These are phyloP conservation scores for Apteryx mantelli DNA, from an alignment of 2,113 vertebrate genomes.

Conservation along the genomic window DNA sequence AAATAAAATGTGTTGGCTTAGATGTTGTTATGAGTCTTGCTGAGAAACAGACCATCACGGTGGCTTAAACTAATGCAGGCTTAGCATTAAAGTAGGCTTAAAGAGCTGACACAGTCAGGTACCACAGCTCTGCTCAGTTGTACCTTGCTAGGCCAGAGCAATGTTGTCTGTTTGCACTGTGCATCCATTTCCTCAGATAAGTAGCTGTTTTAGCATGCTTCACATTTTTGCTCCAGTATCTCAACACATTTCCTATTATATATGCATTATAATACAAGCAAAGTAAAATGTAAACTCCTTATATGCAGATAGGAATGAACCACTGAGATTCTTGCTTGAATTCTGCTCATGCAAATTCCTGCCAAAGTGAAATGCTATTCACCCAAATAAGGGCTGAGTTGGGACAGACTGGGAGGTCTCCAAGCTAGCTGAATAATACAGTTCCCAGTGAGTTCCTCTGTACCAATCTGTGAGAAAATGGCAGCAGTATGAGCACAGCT, in stretches of 20 bases:
- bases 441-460: not conserved
- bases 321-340: not conserved
- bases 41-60: not conserved
- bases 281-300: not conserved
- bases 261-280: not conserved
- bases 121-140: not conserved
- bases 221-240: not conserved
- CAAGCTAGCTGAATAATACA: not conserved
- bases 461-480: conserved; percentile 2
- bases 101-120: not conserved
- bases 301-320: not conserved
- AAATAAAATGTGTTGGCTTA: not conserved
- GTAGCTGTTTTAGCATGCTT: not conserved
- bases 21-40: not conserved
- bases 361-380: not conserved
- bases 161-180: not conserved
- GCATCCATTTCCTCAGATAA: not conserved
- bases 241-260: not conserved
- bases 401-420: not conserved
- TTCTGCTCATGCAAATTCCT: not conserved
- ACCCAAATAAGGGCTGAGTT: not conserved
- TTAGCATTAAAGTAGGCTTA: not conserved
- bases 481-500: not conserved
- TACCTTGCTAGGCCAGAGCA: not conserved
- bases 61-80: not conserved